These are phyloP conservation scores for Sebastes nivosus DNA, from an alignment of 2,797 vertebrate genomes.

Conservation along the genomic window DNA sequence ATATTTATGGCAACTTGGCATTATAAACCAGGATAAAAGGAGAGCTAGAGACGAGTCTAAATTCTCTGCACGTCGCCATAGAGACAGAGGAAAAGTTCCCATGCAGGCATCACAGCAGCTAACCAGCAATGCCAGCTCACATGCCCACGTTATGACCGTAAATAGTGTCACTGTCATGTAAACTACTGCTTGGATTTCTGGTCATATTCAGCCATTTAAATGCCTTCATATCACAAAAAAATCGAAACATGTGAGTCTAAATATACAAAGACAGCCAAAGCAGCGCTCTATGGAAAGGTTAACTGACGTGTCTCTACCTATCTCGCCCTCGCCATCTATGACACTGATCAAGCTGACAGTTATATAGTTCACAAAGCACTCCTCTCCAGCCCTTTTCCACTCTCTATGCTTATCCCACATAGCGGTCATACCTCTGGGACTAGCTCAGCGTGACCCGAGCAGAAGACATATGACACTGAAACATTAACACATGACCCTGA, in stretches of 20 bases:
- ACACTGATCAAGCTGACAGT: slow-evolving; percentile 46
- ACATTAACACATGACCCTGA: slow-evolving; percentile 64
- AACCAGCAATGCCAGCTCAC: slow-evolving; percentile 32
- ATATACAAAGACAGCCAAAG: not conserved
- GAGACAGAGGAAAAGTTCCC: slow-evolving; percentile 64
- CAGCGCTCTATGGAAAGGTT: not conserved
- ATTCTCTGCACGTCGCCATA: slow-evolving; percentile 67
- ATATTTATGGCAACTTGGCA: slow-evolving; percentile 79
- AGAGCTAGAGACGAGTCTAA: slow-evolving; percentile 51
- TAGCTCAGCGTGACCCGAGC: slow-evolving; percentile 59
- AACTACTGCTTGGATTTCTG: slow-evolving; percentile 6
- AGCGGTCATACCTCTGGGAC: slow-evolving; percentile 56
- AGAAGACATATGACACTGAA: slow-evolving; percentile 65
- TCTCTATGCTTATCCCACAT: slow-evolving; percentile 35
- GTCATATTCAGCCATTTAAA: not conserved
- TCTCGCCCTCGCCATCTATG: slow-evolving; percentile 1
- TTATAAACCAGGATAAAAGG: slow-evolving; percentile 78
- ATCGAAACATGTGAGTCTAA: not conserved
- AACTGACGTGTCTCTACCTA: not conserved
- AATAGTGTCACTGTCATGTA: slow-evolving; percentile 18
- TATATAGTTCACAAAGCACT: slow-evolving; percentile 24
- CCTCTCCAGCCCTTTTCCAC: slow-evolving; percentile 10
- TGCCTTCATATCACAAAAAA: not conserved
- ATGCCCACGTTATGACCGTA: slow-evolving; percentile 22
- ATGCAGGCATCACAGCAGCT: slow-evolving; percentile 52